Evolutionary conservation across 2,113 vertebrate genomes (phyloP), one percentile per base, ranked within the genome.

Genomic region (Machaerirhynchus nigripectus): DNA sequence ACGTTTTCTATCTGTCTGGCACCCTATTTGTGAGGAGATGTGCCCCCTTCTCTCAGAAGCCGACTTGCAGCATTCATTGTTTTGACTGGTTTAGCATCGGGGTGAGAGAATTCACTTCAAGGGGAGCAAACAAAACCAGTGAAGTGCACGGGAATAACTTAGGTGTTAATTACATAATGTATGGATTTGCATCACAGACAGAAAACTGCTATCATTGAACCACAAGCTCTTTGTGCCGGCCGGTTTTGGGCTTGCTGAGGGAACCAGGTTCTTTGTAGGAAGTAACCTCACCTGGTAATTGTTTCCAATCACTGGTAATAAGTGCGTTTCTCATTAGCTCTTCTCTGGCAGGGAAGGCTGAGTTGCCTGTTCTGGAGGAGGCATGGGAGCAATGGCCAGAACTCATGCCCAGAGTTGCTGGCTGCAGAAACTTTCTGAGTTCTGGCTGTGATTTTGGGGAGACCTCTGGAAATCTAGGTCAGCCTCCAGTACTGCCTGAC

Each of bases 81-180:
- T 96, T 77, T 88, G 76, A 30, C 59, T 92, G 56, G 50, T 78
- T 93, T 89, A 96, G 56, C 68, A 81, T 52, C 44, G 49, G 79
- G 52, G 55, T 89, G 92, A 64, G 86, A 84, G 91, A 69, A 92
- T 89, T 90, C 60, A 52, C 76, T 75, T 78, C 64, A 53, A 71
- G 82, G 20, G 27, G 73, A 68, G 1, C 52, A 49, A 90, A 88
- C 20, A 93, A 79, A 91, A 12, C 22, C 33, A 76, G 40, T 6
- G 20, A 68, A 90, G 91, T 6, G 33, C 42, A 37, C 2, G 5
- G 52, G 44, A 74, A 64, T 44, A 92, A 74, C 33, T 59, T 35
- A 53, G 13, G 24, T 46, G 26, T 56, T 90, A 40, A 46, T 73
- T 65, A 52, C n/a, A 5, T 23, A 56, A 74, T 33, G 33, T 22